These are phyloP conservation scores for Aphodius sticticus DNA, from an alignment of 2,888 invertebrate species.

Conservation along the genomic window DNA sequence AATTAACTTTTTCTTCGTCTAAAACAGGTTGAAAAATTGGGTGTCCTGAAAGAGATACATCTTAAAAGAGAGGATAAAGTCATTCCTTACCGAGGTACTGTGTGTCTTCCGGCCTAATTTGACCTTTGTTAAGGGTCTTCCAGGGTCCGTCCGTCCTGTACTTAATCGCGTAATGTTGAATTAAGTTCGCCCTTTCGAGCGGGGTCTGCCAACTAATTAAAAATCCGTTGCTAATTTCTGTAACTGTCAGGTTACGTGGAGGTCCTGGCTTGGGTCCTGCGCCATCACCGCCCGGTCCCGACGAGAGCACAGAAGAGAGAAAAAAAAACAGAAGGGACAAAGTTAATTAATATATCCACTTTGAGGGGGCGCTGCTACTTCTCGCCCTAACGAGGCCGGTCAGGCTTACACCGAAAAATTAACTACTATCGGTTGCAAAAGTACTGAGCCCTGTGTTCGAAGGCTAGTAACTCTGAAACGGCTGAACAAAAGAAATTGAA, in stretches of 20 bases:
- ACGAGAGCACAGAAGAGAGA: not conserved
- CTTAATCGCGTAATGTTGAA: conserved; percentile 91
- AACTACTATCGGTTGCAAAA: too few species aligned
- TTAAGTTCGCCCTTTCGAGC: conserved; percentile 78
- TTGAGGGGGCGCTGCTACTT: not conserved
- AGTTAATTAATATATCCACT: not conserved
- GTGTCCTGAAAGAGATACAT: conserved; percentile 6
- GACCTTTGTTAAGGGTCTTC: conserved; percentile 88
- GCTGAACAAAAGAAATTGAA: too few species aligned
- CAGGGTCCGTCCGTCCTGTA: conserved; percentile 90
- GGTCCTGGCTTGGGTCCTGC: conserved; percentile 91
- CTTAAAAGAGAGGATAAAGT: not conserved
- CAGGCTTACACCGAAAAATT: not conserved
- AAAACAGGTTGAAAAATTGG: not conserved
- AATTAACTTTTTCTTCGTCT: too few species aligned
- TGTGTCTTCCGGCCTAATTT: conserved; percentile 88
- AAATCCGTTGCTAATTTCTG: conserved; percentile 89
- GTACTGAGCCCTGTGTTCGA: too few species aligned
- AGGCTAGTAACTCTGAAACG: too few species aligned
- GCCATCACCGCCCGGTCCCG: not conserved
- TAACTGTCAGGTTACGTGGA: conserved; percentile 89
- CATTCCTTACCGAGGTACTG: conserved; percentile 77
- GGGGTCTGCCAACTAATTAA: conserved; percentile 91
- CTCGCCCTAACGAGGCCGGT: not conserved
- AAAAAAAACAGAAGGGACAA: not conserved